A percentile compares a stretch with the other conserved stretches of the same genome.
phyloP scores from a whole-genome alignment of 2,797 vertebrate species.

The Alosa sapidissima region DNA sequence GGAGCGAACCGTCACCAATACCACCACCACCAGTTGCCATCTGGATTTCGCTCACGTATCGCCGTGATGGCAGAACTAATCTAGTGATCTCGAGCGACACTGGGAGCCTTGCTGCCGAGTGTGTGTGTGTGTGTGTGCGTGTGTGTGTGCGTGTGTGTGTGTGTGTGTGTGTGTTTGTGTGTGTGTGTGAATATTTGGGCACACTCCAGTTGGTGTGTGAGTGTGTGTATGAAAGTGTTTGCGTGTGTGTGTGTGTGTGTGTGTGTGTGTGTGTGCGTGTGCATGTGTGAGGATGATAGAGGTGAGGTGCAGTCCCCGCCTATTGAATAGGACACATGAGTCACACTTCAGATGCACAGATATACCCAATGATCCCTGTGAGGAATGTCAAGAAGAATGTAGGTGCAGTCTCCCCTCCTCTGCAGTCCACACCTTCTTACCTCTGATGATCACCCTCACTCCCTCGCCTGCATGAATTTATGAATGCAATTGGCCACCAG shows the following conservation, averaged over 20 bases:
- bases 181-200: not conserved
- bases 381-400: constrained; percentile 6
- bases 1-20: not conserved
- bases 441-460: constrained; percentile 6
- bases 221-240: not conserved
- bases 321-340: constrained; percentile 8
- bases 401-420: not conserved
- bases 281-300: not conserved
- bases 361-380: not conserved
- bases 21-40: not conserved
- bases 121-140: not conserved
- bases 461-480: constrained; percentile 11
- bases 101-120: not conserved
- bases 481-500: constrained; percentile 7
- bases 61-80: constrained; percentile 15
- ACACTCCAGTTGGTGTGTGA: not conserved
- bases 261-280: constrained; percentile 1
- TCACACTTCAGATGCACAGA: constrained; percentile 9
- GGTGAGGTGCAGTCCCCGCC: not conserved
- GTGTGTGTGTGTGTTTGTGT: not conserved
- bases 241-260: not conserved
- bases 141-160: not conserved
- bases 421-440: not conserved
- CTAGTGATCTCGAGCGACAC: constrained; percentile 10
- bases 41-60: not conserved